These are phyloP conservation scores for Polymixis flavicincta DNA, from an alignment of 2,888 invertebrate species.

Conservation along the genomic window DNA sequence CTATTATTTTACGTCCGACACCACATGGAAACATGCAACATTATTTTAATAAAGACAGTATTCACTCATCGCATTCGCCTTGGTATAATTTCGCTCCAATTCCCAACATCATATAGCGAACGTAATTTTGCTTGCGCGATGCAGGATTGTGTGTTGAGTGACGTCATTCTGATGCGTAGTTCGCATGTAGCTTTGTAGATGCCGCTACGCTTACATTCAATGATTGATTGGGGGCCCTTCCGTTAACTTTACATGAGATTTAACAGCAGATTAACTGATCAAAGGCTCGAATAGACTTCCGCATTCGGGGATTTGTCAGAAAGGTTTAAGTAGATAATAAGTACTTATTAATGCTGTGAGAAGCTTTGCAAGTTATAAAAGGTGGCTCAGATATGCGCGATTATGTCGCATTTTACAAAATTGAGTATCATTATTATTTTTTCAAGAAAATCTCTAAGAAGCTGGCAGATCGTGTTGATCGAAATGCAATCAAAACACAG, in stretches of 20 bases:
- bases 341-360: neutral
- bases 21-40: too few species aligned
- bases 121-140: too few species aligned
- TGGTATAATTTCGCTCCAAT: too few species aligned
- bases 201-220: neutral
- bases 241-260: neutral
- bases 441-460: neutral
- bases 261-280: slow-evolving; percentile 13
- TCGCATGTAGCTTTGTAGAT: too few species aligned
- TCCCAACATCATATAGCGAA: too few species aligned
- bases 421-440: neutral
- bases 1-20: too few species aligned
- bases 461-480: neutral
- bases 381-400: neutral
- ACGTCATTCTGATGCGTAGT: too few species aligned
- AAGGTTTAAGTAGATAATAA: neutral
- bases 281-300: slow-evolving; percentile 9
- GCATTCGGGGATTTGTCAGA: neutral
- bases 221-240: neutral
- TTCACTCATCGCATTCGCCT: too few species aligned
- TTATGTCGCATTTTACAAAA: neutral
- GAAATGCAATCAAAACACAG: neutral
- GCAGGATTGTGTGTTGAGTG: too few species aligned
- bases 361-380: neutral
- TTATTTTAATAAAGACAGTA: too few species aligned